phyloP scores from a whole-genome alignment of 2,113 vertebrate genomes.

The Poecile atricapillus region DNA sequence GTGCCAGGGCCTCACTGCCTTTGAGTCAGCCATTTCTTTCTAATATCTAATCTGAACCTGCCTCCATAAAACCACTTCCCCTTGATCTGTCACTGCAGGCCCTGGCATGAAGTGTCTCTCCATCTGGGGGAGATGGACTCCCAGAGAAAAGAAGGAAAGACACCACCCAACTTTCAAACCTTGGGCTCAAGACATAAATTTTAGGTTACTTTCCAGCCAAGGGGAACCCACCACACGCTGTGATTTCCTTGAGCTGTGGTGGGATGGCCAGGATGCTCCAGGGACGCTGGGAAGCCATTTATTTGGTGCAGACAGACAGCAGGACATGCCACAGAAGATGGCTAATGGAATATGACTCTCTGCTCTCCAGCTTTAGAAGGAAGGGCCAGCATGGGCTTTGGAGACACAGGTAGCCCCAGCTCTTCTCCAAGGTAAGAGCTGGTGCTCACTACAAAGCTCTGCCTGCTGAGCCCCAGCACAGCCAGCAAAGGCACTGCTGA shows the following conservation, averaged over 20 bases:
- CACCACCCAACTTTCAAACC: not conserved
- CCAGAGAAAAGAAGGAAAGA: not conserved
- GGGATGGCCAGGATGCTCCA: not conserved
- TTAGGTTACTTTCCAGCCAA: not conserved
- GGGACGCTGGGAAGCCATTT: not conserved
- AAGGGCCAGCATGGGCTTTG: not conserved
- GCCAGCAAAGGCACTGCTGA: not conserved
- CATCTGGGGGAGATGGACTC: not conserved
- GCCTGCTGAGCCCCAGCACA: not conserved
- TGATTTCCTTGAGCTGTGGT: fast-evolving
- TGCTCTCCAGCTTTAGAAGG: not conserved
- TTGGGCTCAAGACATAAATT: not conserved
- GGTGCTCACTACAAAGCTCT: not conserved
- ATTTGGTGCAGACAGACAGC: not conserved
- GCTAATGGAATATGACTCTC: not conserved
- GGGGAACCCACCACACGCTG: not conserved
- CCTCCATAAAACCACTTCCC: not conserved
- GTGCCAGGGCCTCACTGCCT: not conserved
- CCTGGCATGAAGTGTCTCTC: not conserved
- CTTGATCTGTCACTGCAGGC: not conserved
- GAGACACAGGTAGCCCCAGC: not conserved
- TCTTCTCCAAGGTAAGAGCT: not conserved
- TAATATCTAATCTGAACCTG: not conserved
- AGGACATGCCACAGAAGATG: not conserved
- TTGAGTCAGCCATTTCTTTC: not conserved